Evolutionary conservation across 2,888 invertebrate species (phyloP).

Genomic region (Onthophagus sagittarius): DNA sequence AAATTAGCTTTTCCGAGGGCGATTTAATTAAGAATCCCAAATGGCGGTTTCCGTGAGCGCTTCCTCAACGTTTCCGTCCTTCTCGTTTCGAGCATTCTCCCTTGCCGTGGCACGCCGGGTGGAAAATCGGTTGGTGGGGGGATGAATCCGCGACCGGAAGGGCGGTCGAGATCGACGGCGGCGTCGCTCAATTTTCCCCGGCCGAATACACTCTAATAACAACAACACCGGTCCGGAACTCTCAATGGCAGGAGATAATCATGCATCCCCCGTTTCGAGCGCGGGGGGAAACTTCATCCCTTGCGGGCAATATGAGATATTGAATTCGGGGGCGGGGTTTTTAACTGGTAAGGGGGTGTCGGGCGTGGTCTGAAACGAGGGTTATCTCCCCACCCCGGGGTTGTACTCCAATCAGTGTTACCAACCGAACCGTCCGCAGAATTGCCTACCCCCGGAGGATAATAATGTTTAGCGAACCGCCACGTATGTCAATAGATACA

Average conservation of each 20-base stretch:
- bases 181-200: conserved; percentile 18
- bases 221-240: conserved; percentile 25
- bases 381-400: conserved; percentile 32
- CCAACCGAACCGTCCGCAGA: conserved; percentile 39
- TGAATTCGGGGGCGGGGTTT: conserved; percentile 34
- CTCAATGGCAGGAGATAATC: background rate
- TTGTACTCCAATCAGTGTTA: conserved; percentile 39
- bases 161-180: background rate
- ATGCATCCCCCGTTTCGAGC: conserved; percentile 20
- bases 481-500: conserved; percentile 17
- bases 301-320: conserved; percentile 35
- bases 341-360: conserved; percentile 32
- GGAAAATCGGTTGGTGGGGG: background rate
- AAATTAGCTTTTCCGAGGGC: conserved; percentile 14
- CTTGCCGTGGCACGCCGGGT: background rate
- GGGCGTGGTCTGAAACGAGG: conserved; percentile 28
- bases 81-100: background rate
- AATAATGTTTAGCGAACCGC: conserved; percentile 40
- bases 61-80: background rate
- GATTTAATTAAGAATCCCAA: conserved; percentile 22
- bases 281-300: too few species aligned
- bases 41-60: conserved; percentile 16
- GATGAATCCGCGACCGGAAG: background rate
- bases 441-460: conserved; percentile 31
- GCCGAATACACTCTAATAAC: conserved; percentile 28